These are phyloP conservation scores for Emmelina monodactyla DNA, from an alignment of 2,888 invertebrate species.

Conservation along the genomic window DNA sequence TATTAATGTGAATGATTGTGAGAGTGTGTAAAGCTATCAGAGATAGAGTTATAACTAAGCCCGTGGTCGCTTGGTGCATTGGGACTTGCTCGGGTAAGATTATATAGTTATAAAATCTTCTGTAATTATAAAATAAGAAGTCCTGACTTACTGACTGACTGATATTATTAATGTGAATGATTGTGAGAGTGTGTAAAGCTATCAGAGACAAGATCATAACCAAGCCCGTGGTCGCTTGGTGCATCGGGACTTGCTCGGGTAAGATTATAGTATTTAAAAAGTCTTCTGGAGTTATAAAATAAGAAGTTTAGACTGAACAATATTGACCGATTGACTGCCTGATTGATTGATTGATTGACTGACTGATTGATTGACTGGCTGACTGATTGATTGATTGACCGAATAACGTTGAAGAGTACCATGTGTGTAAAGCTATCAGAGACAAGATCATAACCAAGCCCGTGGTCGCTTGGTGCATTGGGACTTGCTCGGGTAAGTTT, in stretches of 20 bases:
- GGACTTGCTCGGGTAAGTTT: slow-evolving; percentile 80
- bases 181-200: slow-evolving; percentile 91
- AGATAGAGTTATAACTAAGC: slow-evolving; percentile 84
- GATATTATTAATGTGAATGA: too few relatives aligned
- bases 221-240: slow-evolving; percentile 98
- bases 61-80: slow-evolving; percentile 98
- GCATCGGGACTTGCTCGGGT: slow-evolving; percentile 91
- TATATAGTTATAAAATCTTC: too few relatives aligned
- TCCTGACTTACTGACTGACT: too few relatives aligned
- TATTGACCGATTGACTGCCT: too few relatives aligned
- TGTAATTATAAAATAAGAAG: too few relatives aligned
- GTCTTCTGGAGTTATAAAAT: too few relatives aligned
- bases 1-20: too few relatives aligned
- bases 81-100: slow-evolving; percentile 82
- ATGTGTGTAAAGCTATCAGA: slow-evolving; percentile 88
- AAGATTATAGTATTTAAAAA: too few relatives aligned
- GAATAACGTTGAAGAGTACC: slow-evolving; percentile 98
- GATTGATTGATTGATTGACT: too few relatives aligned
- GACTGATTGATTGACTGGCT: too few relatives aligned
- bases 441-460: slow-evolving; percentile 88
- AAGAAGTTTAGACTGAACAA: too few relatives aligned
- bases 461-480: slow-evolving; percentile 98
- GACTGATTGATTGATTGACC: too few relatives aligned
- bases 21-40: slow-evolving; percentile 90
- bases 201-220: slow-evolving; percentile 80